Percentiles rank a stretch among this genome's conserved stretches.
Conservation (phyloP, 2,113 vertebrate species). For the Heliornis fulica region DNA sequence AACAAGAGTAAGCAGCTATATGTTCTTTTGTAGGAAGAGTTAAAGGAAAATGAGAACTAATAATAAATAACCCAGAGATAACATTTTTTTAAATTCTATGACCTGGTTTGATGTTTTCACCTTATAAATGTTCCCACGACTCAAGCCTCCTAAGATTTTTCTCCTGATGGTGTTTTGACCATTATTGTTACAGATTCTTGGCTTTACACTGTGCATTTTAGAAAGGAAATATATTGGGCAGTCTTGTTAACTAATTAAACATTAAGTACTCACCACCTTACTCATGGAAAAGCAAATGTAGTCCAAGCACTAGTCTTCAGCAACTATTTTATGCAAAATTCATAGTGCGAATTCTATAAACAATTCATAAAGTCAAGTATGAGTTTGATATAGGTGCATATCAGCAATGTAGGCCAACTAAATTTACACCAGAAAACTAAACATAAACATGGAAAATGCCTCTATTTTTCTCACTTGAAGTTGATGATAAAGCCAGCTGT, state of each 20-base stretch:
- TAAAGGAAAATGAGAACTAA: background rate
- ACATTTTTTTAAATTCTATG: background rate
- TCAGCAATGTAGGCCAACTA: constrained; percentile 28
- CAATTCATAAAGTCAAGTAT: constrained; percentile 77
- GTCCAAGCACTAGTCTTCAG: constrained; percentile 20
- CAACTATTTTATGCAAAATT: constrained; percentile 74
- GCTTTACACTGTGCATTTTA: constrained; percentile 11
- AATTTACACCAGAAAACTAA: constrained; percentile 55
- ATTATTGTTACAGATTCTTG: constrained; percentile 17
- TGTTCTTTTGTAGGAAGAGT: background rate
- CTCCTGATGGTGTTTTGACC: constrained; percentile 17
- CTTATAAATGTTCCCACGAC: background rate
- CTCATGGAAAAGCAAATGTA: constrained; percentile 32
- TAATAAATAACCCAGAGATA: background rate
- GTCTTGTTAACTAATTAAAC: constrained; percentile 59
- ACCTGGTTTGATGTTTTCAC: background rate
- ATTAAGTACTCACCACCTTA: constrained; percentile 32
- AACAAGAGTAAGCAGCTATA: background rate
- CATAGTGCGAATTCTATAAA: constrained; percentile 71
- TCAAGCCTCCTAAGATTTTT: background rate
- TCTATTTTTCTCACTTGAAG: background rate
- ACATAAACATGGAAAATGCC: constrained; percentile 30
- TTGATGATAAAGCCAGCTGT: background rate
- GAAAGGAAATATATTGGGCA: constrained; percentile 7
- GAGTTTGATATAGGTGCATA: constrained; percentile 27